Percentiles rank a stretch among this genome's conserved stretches.
Evolutionary conservation across 2,113 vertebrate species (phyloP).

Genomic region (Anolis sagrei): DNA sequence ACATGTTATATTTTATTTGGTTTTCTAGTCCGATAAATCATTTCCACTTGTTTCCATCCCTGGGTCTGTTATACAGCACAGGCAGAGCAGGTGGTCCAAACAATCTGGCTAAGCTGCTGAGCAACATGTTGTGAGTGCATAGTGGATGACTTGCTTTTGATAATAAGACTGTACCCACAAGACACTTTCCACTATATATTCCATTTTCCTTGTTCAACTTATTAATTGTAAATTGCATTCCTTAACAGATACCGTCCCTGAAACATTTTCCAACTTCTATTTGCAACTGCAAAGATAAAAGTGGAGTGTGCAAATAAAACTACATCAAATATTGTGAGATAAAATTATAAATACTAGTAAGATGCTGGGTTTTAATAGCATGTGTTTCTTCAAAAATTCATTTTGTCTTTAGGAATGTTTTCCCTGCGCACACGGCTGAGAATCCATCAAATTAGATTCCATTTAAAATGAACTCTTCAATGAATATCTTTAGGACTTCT

Average conservation of each 20-base stretch:
- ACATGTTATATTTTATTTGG: neutral
- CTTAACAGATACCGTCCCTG: neutral
- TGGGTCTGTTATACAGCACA: neutral
- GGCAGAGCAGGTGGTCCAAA: neutral
- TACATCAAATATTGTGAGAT: neutral
- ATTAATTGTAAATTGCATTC: neutral
- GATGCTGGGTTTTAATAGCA: too few relatives aligned
- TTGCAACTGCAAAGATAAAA: neutral
- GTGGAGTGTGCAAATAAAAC: neutral
- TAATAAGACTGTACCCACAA: neutral
- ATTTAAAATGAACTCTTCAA: too few relatives aligned
- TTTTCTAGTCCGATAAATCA: neutral
- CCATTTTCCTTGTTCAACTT: neutral
- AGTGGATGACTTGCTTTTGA: neutral
- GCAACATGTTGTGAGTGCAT: neutral
- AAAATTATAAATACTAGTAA: neutral
- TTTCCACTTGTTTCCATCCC: neutral
- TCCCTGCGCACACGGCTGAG: too few relatives aligned
- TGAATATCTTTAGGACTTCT: too few relatives aligned
- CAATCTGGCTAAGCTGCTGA: neutral
- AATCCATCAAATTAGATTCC: too few relatives aligned
- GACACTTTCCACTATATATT: neutral
- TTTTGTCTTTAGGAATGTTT: too few relatives aligned
- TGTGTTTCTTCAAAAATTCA: too few relatives aligned
- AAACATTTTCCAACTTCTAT: neutral